Percentiles rank a stretch among this genome's conserved stretches.
These are phyloP conservation scores for Pardosa pseudoannulata DNA, from an alignment of 2,888 invertebrate genomes.

Conservation along the genomic window DNA sequence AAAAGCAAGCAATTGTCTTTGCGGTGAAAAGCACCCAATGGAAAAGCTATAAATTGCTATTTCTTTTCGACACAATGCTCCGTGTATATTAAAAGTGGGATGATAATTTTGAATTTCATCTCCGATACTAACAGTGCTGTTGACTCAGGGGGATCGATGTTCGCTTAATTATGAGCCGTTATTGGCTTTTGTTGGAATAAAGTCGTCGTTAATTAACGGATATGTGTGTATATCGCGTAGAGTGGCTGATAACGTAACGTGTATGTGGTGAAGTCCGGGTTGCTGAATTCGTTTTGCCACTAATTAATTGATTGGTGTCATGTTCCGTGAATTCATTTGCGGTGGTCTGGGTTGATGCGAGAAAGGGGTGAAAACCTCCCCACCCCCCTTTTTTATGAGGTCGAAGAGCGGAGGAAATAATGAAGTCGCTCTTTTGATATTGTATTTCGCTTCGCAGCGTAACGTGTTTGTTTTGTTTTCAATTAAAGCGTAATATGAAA, in stretches of 20 bases:
- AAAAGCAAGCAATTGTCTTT: background rate
- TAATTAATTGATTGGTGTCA: slow-evolving; percentile 46
- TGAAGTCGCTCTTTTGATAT: too few species aligned
- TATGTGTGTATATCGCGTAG: background rate
- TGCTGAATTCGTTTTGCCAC: slow-evolving; percentile 18
- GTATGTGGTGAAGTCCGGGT: background rate
- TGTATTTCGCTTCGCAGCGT: too few species aligned
- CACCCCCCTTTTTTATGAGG: too few species aligned
- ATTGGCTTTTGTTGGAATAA: slow-evolving; percentile 13
- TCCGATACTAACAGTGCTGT: background rate
- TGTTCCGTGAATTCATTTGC: slow-evolving; percentile 16
- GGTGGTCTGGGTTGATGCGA: background rate
- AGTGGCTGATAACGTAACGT: background rate
- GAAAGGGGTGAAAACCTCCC: too few species aligned
- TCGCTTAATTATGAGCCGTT: slow-evolving; percentile 55
- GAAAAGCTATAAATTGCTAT: background rate
- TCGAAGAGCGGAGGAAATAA: too few species aligned
- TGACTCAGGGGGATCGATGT: slow-evolving; percentile 31
- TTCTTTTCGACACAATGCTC: background rate
- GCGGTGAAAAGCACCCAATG: too few species aligned
- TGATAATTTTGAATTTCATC: slow-evolving; percentile 1
- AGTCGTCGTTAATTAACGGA: slow-evolving; percentile 49
- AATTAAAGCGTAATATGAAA: too few species aligned
- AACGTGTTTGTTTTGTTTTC: too few species aligned
- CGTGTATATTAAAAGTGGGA: background rate